Conservation (phyloP, 2,888 invertebrate genomes). For the Rutpela maculata region DNA sequence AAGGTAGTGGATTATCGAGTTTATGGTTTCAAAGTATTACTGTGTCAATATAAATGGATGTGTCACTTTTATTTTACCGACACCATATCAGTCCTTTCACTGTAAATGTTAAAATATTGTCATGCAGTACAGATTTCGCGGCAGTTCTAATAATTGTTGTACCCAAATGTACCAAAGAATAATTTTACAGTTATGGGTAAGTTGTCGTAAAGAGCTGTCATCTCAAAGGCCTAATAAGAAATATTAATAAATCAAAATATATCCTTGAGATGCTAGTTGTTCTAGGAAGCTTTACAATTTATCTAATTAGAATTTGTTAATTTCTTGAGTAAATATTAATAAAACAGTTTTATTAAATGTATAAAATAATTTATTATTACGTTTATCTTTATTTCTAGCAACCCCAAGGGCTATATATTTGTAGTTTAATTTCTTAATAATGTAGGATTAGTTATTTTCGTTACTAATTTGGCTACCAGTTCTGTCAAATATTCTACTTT, state of each 20-base stretch:
- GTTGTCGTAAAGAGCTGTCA: neutral
- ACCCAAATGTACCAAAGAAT: conserved; percentile 29
- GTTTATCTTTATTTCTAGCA: too few relatives aligned
- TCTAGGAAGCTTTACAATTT: neutral
- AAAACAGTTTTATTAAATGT: too few relatives aligned
- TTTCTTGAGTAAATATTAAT: too few relatives aligned
- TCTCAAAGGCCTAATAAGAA: conserved; percentile 14
- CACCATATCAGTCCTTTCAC: neutral
- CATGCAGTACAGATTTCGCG: neutral
- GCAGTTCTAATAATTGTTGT: neutral
- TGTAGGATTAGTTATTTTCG: neutral
- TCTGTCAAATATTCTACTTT: conserved; percentile 15
- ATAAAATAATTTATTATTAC: too few relatives aligned
- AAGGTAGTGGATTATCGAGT: conserved; percentile 14
- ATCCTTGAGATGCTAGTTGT: conserved; percentile 17
- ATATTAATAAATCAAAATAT: neutral
- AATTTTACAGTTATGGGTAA: conserved; percentile 21
- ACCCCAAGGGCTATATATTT: too few relatives aligned
- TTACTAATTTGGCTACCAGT: neutral
- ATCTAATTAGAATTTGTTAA: too few relatives aligned
- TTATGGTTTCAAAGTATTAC: neutral
- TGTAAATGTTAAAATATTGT: neutral
- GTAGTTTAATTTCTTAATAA: neutral
- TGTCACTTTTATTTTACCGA: neutral
- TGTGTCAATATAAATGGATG: conserved; percentile 9